phyloP scores from a whole-genome alignment of 2,888 invertebrate genomes.

The Pyrrhopygopsis socrates region DNA sequence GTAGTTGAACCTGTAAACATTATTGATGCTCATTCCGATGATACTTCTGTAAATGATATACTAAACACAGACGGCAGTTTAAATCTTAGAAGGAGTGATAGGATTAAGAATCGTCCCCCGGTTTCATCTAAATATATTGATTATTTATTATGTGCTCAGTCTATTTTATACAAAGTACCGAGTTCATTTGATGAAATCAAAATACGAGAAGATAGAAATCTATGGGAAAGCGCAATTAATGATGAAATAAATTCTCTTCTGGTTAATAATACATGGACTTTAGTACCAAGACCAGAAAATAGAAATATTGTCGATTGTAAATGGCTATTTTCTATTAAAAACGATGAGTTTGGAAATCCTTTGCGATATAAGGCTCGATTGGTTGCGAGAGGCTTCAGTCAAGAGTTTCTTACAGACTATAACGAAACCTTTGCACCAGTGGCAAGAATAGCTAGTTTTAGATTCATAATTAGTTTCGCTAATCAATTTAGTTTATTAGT shows the following conservation, averaged over 20 bases:
- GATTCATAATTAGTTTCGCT: slow-evolving; percentile 82
- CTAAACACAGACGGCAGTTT: slow-evolving; percentile 33
- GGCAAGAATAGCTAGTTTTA: slow-evolving; percentile 82
- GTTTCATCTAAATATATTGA: slow-evolving; percentile 81
- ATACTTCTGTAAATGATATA: neutral
- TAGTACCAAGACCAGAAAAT: slow-evolving; percentile 77
- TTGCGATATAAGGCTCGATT: slow-evolving; percentile 82
- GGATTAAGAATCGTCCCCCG: slow-evolving; percentile 83
- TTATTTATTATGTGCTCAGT: slow-evolving; percentile 61
- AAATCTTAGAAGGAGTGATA: slow-evolving; percentile 62
- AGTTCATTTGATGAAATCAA: slow-evolving; percentile 67
- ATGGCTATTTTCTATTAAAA: slow-evolving; percentile 81
- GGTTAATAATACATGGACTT: slow-evolving; percentile 80
- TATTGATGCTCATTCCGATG: neutral
- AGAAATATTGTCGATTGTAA: slow-evolving; percentile 81
- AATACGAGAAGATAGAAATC: slow-evolving; percentile 59
- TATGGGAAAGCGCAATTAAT: slow-evolving; percentile 69
- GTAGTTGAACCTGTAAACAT: neutral
- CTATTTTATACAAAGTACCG: slow-evolving; percentile 40
- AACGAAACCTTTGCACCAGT: slow-evolving; percentile 86
- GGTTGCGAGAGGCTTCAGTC: slow-evolving; percentile 87
- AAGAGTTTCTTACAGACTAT: slow-evolving; percentile 82
- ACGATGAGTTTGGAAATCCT: slow-evolving; percentile 78
- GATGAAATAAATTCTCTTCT: slow-evolving; percentile 79
- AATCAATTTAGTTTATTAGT: slow-evolving; percentile 78